These are phyloP conservation scores for Oceanites oceanicus DNA, from an alignment of 2,113 vertebrate genomes.

Conservation along the genomic window DNA sequence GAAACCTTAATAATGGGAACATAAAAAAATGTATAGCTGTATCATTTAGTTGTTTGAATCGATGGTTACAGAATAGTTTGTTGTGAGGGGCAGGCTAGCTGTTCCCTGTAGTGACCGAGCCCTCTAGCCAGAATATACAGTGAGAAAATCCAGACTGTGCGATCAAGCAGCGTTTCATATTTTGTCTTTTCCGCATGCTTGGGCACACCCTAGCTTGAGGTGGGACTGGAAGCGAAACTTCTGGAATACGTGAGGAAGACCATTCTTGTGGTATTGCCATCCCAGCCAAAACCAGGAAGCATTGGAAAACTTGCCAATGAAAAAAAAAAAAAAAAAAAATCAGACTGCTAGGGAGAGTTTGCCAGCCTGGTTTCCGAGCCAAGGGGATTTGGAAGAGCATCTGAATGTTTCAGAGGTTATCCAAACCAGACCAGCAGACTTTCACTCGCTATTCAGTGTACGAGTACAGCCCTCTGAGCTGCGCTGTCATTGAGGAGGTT, in stretches of 20 bases:
- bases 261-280: slow-evolving; percentile 55
- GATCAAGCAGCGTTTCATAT: not conserved
- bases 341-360: not conserved
- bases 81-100: not conserved
- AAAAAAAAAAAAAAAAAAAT: not conserved
- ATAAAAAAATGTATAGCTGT: not conserved
- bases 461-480: not conserved
- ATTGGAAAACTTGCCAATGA: not conserved
- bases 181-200: not conserved
- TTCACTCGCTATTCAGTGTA: not conserved
- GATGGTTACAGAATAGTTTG: not conserved
- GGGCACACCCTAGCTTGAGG: slow-evolving; percentile 32
- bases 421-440: slow-evolving; percentile 18
- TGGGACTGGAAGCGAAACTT: slow-evolving; percentile 27
- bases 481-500: not conserved
- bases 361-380: slow-evolving; percentile 21
- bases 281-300: slow-evolving; percentile 30
- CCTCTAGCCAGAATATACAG: not conserved
- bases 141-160: not conserved
- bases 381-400: slow-evolving; percentile 30
- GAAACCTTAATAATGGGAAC: not conserved
- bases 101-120: not conserved
- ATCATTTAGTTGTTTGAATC: not conserved
- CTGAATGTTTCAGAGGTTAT: slow-evolving; percentile 39
- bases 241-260: slow-evolving; percentile 15